phyloP scores from a whole-genome alignment of 2,797 vertebrate species.

The Premnoplex brunnescens region DNA sequence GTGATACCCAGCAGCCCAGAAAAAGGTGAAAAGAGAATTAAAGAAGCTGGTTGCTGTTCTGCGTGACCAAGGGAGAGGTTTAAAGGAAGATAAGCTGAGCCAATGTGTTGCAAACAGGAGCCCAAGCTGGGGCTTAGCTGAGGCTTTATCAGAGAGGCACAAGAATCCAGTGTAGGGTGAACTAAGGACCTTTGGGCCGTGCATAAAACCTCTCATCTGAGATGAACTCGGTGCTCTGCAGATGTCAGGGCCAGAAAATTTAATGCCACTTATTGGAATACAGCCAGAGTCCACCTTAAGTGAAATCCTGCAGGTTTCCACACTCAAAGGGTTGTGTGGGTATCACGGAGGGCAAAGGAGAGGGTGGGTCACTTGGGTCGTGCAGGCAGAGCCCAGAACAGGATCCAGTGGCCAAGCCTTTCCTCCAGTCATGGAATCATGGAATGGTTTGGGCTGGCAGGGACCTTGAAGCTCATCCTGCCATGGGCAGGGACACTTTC shows the following conservation, averaged over 20 bases:
- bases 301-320: background rate
- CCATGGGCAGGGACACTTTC: background rate
- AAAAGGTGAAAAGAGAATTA: background rate
- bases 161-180: background rate
- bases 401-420: background rate
- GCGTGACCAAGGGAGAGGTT: background rate
- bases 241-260: background rate
- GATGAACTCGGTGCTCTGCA: background rate
- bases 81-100: background rate
- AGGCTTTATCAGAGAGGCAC: background rate
- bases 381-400: background rate
- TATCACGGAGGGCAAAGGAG: background rate
- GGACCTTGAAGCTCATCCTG: background rate
- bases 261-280: accelerated
- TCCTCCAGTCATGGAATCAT: background rate
- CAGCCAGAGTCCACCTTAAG: background rate
- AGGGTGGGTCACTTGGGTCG: background rate
- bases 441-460: background rate
- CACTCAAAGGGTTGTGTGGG: no score
- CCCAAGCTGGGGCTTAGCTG: background rate
- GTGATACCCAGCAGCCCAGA: background rate
- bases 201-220: background rate
- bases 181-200: background rate
- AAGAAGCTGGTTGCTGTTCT: background rate
- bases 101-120: background rate